Base-by-base conservation (phyloP, 2,113 vertebrate genomes). In the Ondatra zibethicus region DNA sequence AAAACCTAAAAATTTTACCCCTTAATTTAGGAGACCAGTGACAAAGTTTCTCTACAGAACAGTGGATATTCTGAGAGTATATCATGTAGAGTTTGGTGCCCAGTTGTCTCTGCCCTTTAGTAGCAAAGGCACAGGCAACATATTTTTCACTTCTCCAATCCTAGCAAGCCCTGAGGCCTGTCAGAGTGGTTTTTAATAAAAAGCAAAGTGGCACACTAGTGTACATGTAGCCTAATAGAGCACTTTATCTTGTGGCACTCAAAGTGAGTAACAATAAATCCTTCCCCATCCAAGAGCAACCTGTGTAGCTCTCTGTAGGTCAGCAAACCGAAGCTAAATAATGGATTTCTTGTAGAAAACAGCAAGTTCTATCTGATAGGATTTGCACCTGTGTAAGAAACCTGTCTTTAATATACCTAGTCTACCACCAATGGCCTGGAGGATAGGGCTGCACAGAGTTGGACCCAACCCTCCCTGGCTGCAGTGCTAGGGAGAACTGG, bases 221-320 rank as follows among this genome's bases (percentile, higher is more conserved):
- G 66, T 66, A 52, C 33, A 29, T 39, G 19, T 27, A 76, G 25
- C 33, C 68, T 91, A 80, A 86, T 17, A 42, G 89, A 77, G 4
- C 66, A 89, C 47, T 90, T 90, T 89, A 77, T 78, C 84, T 97
- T 94, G 87, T 16, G 88, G 52, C 42, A 85, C 33, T 55, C 25
- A 39, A 50, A 61, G 50, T 92, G n/a, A 52, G 91, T 77, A 85
- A 82, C 63, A 73, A 80, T 77, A 96, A 96, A 96, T 91, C 58
- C 50, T 91, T 96, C 42, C 86, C 45, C 72, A 73, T 55, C 13
- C 19, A 84, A 84, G 9, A 82, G 73, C 19, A 66, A n/a, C 13
- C 39, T 68, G 7, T 55, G 25, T 39, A 92, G 58, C 42, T 90
- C 29, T 16, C 58, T 76, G 27, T 13, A 55, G 63, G 33, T 93